Evolutionary conservation across 2,113 vertebrate genomes (phyloP), one percentile per base, ranked within the genome.

Genomic region (Pachypanchax playfairii): DNA sequence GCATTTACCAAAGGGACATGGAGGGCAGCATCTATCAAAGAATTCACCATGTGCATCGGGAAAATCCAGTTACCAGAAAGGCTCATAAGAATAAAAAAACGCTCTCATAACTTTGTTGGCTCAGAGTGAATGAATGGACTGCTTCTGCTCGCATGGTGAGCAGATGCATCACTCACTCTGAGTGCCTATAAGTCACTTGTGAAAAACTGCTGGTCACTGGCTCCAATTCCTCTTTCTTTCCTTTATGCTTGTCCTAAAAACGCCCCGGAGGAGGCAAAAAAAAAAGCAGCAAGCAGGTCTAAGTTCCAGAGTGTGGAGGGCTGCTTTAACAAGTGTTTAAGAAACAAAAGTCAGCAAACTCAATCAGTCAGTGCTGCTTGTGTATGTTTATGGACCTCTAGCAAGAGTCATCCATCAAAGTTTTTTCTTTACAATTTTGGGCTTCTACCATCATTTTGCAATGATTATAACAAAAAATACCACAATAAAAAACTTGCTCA

Each of bases 51-150:
- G 77, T 80, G 81, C 77, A 82, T 79, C 55, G 29, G 80, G 70
- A 89, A 85, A 90, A 87, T 71, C 81, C 71, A 73, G 82, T 90
- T 88, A 90, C 73, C 71, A 79, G 77, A 81, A 82, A 84, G 74
- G 77, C 84, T 88, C 84, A 87, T 87, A 87, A 83, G 81, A 87
- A 89, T 87, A 88, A 87, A 84, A 87, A 85, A 90, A n/a, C n/a
- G 71, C 77, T 66, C 70, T 84, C 77, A 86, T 88, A 88, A 89
- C 80, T 85, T 82, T 1, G 79, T 83, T 86, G 84, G 75, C 83
- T 69, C 60, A 17, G 64, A 73, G 64, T 77, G 81, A 87, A 85
- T 85, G 83, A 86, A 84, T 77, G 84, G 77, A 77, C 78, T 57
- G 77, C 72, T 60, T 53, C 76, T 33, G 60, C 73, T 42, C 42